Evolutionary conservation across 2,888 invertebrate species (phyloP).

Genomic region (Sarcophaga caerulescens): DNA sequence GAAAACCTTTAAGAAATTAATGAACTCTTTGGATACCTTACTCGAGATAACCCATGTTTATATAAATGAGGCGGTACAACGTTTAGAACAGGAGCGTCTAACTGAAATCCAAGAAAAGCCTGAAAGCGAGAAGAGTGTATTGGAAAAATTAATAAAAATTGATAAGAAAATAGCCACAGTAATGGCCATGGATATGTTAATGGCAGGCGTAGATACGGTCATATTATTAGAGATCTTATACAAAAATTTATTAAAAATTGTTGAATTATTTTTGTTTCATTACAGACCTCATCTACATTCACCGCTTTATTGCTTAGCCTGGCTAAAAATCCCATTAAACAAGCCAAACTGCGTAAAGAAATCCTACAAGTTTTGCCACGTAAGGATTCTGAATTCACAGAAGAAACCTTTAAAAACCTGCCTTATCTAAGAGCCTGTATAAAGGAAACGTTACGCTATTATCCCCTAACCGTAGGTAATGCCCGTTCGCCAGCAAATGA

Average conservation of each 20-base stretch:
- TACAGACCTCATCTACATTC: conserved; percentile 77
- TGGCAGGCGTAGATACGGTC: conserved; percentile 89
- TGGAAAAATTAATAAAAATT: conserved; percentile 85
- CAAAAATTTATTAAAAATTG: neutral
- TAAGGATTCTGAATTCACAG: conserved; percentile 81
- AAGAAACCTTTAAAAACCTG: conserved; percentile 81
- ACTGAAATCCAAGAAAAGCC: conserved; percentile 68
- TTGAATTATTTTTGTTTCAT: conserved; percentile 71
- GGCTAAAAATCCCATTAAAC: conserved; percentile 85
- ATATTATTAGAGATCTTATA: conserved; percentile 70
- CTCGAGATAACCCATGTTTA: conserved; percentile 73
- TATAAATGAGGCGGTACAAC: conserved; percentile 77
- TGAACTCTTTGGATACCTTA: conserved; percentile 73
- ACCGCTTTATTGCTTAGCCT: conserved; percentile 78
- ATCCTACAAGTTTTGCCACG: conserved; percentile 79
- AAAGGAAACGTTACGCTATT: conserved; percentile 86
- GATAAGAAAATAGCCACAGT: conserved; percentile 85
- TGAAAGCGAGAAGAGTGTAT: conserved; percentile 82
- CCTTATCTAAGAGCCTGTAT: conserved; percentile 88
- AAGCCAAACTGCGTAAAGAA: conserved; percentile 85
- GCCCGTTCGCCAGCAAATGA: conserved; percentile 83
- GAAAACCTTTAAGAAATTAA: conserved; percentile 70
- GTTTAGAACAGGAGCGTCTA: conserved; percentile 69
- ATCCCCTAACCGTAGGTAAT: conserved; percentile 84
- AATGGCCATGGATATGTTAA: conserved; percentile 87